Evolutionary conservation across 2,888 invertebrate species (phyloP).

Genomic region (Athrips mouffetella): DNA sequence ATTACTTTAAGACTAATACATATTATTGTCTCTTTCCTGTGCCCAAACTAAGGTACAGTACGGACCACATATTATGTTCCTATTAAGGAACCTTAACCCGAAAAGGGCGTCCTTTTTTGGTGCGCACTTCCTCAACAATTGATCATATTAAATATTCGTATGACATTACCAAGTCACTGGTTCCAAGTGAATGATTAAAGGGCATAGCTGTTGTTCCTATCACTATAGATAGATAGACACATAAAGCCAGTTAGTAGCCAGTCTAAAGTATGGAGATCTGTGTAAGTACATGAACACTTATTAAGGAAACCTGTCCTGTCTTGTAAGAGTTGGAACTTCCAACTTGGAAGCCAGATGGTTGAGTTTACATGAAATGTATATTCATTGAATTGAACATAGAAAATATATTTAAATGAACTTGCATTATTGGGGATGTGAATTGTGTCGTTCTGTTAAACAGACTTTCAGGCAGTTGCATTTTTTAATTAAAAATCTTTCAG

Average conservation of each 20-base stretch:
- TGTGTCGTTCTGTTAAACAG: too few species aligned
- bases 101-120: conserved; percentile 27
- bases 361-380: too few species aligned
- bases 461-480: too few species aligned
- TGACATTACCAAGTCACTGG: neutral
- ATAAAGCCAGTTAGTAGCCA: neutral
- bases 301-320: conserved; percentile 6
- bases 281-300: neutral
- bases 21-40: neutral
- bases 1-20: too few species aligned
- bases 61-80: conserved; percentile 35
- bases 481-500: too few species aligned
- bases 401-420: too few species aligned
- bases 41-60: conserved; percentile 1
- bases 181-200: neutral
- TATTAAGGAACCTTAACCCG: conserved; percentile 34
- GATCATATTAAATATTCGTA: conserved; percentile 18
- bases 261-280: conserved; percentile 1
- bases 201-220: neutral
- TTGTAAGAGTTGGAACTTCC: too few species aligned
- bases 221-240: too few species aligned
- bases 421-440: too few species aligned
- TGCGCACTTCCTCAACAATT: conserved; percentile 31
- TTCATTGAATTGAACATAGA: too few species aligned
- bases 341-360: too few species aligned